Evolutionary conservation across 2,113 vertebrate genomes (phyloP).

Genomic region (Promerops cafer): DNA sequence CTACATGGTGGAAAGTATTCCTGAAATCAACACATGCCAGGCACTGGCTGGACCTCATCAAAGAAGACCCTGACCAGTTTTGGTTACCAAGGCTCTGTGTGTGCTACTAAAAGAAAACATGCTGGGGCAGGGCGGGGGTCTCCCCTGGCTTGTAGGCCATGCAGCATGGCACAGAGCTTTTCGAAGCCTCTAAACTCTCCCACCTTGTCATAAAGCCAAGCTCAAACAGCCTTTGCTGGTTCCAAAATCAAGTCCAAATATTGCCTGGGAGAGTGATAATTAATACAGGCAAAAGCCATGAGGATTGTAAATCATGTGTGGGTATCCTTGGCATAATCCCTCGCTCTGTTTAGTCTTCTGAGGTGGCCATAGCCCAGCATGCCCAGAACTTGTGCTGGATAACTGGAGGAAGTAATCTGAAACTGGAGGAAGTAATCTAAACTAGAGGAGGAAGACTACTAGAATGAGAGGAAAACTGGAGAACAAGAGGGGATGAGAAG

Average conservation of each 20-base stretch:
- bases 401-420: not conserved
- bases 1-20: not conserved
- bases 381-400: not conserved
- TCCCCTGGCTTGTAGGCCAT: not conserved
- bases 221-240: not conserved
- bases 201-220: not conserved
- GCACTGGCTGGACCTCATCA: not conserved
- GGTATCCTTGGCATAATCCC: not conserved
- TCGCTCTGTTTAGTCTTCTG: not conserved
- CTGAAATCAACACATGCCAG: not conserved
- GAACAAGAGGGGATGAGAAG: not conserved
- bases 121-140: not conserved
- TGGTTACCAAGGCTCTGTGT: not conserved
- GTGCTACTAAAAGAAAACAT: not conserved
- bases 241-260: not conserved
- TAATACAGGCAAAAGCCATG: not conserved
- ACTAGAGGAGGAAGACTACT: not conserved
- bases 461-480: not conserved
- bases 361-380: not conserved
- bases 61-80: not conserved
- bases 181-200: not conserved
- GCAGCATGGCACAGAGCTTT: not conserved
- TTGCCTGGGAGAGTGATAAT: not conserved
- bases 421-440: not conserved
- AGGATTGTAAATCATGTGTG: not conserved